Conservation (phyloP, 2,888 invertebrate species). For the Drosophila meridionalis region DNA sequence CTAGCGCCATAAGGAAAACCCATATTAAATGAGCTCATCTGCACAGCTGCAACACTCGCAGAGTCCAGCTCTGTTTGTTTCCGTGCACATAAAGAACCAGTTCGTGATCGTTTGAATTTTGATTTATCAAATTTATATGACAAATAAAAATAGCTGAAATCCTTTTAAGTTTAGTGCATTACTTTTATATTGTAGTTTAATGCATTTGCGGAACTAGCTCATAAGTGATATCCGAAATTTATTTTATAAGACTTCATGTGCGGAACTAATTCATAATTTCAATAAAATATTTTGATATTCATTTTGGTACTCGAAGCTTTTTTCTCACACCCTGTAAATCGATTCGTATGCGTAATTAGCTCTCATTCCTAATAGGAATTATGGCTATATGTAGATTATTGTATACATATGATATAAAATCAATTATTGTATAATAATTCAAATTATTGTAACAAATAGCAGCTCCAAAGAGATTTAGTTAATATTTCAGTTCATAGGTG, state of each 20-base stretch:
- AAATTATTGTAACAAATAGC: too few species aligned
- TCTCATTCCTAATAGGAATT: too few species aligned
- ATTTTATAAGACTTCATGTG: neutral
- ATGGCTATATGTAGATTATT: neutral
- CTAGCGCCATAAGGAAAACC: conserved; percentile 56
- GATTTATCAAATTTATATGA: neutral
- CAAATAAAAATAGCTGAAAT: neutral
- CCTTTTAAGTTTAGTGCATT: neutral
- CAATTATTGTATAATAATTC: too few species aligned
- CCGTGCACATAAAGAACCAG: conserved; percentile 38
- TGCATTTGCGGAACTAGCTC: conserved; percentile 7
- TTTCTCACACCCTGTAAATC: too few species aligned
- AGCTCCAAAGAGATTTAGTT: neutral
- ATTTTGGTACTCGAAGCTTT: neutral
- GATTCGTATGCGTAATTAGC: neutral
- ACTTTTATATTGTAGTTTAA: neutral
- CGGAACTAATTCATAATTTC: neutral
- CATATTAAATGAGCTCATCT: conserved; percentile 54
- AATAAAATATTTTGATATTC: neutral
- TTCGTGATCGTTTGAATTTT: conserved; percentile 16
- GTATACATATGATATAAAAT: too few species aligned
- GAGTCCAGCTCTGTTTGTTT: conserved; percentile 1
- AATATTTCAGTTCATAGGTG: neutral
- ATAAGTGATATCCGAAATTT: neutral
- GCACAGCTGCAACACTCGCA: conserved; percentile 14